Evolutionary conservation across 1,140 invertebrate species (phyloP).

Genomic region (Ephestia elutella): DNA sequence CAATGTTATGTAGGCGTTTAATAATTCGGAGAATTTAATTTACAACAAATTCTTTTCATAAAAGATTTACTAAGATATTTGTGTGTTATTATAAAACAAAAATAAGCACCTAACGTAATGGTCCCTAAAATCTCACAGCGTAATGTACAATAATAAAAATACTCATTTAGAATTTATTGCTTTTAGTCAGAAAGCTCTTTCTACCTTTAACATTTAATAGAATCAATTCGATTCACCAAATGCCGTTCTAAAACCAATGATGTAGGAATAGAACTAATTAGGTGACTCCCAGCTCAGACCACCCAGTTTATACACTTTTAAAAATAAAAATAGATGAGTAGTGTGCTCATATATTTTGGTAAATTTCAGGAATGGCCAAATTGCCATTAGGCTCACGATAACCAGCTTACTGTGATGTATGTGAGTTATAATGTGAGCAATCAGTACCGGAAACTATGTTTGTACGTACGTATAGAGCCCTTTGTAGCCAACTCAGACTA

Average conservation of each 20-base stretch:
- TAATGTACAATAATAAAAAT: slow-evolving; percentile 46
- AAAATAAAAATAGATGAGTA: neutral
- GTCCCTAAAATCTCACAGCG: slow-evolving; percentile 27
- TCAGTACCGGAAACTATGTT: too few species aligned
- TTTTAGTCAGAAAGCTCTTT: slow-evolving; percentile 41
- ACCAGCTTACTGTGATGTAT: too few species aligned
- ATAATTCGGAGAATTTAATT: neutral
- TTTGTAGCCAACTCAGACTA: too few species aligned
- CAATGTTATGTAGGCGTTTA: too few species aligned
- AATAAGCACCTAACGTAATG: slow-evolving; percentile 4
- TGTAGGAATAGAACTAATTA: slow-evolving; percentile 28
- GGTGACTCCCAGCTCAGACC: slow-evolving; percentile 7
- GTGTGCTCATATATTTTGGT: too few species aligned
- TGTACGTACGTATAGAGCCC: too few species aligned
- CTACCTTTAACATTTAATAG: slow-evolving; percentile 39
- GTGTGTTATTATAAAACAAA: neutral
- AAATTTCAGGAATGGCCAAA: too few species aligned
- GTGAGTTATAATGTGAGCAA: too few species aligned
- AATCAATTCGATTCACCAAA: slow-evolving; percentile 29
- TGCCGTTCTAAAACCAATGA: slow-evolving; percentile 28
- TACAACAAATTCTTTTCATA: neutral
- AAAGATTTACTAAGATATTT: too few species aligned
- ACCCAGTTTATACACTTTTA: neutral
- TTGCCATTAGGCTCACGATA: too few species aligned
- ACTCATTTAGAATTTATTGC: slow-evolving; percentile 44